phyloP scores from a whole-genome alignment of 2,888 invertebrate species.

The Drosophila peninsularis region DNA sequence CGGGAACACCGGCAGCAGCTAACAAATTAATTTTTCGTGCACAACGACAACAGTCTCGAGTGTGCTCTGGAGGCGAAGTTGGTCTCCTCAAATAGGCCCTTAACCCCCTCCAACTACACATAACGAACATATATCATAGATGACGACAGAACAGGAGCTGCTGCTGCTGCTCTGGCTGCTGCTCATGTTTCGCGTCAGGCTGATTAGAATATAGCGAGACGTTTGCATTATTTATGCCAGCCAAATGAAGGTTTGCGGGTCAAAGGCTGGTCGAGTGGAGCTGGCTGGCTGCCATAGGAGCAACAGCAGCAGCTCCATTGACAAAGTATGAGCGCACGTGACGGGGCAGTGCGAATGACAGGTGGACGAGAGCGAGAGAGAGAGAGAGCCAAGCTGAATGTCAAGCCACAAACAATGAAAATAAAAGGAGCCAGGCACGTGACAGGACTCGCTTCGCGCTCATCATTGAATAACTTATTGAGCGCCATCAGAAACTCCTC shows the following conservation, averaged over 20 bases:
- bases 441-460: conserved; percentile 69
- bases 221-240: conserved; percentile 66
- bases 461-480: conserved; percentile 74
- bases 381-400: conserved; percentile 18
- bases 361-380: conserved; percentile 39
- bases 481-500: conserved; percentile 5
- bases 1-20: conserved; percentile 31
- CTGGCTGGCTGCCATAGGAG: neutral
- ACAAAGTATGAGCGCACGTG: conserved; percentile 71
- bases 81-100: neutral
- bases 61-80: conserved; percentile 15
- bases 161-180: conserved; percentile 1
- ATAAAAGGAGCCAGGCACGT: conserved; percentile 73
- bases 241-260: conserved; percentile 78
- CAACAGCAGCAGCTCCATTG: conserved; percentile 39
- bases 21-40: conserved; percentile 80
- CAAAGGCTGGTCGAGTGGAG: conserved; percentile 45
- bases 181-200: conserved; percentile 73
- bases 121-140: conserved; percentile 54
- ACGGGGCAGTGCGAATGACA: conserved; percentile 66
- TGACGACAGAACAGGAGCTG: conserved; percentile 2
- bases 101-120: conserved; percentile 5
- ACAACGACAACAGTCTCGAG: conserved; percentile 58
- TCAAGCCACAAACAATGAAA: conserved; percentile 68
- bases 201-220: conserved; percentile 78